These are phyloP conservation scores for Lithophane ornitopus DNA, from an alignment of 2,888 invertebrate species.

Conservation along the genomic window DNA sequence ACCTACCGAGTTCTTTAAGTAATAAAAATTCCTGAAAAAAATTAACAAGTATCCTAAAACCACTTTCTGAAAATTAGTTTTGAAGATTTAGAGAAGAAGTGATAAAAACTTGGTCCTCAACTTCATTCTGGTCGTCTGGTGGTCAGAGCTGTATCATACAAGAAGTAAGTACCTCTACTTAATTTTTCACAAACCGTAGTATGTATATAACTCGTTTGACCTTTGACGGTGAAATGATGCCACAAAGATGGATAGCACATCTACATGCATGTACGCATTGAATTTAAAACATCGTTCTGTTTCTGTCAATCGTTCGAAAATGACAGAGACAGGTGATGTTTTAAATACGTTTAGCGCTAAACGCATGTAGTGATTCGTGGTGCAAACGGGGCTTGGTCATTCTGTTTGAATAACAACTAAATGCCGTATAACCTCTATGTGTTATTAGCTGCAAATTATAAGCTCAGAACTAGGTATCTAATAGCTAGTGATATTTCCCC, in stretches of 20 bases:
- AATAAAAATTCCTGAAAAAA: background rate
- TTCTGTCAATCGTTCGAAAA: too few relatives aligned
- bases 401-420: background rate
- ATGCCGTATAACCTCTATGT: background rate
- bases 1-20: background rate
- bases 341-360: too few relatives aligned
- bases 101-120: too few relatives aligned
- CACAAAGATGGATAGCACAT: background rate
- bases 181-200: background rate
- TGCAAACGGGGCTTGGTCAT: background rate
- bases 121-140: background rate
- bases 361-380: too few relatives aligned
- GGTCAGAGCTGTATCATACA: too few relatives aligned
- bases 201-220: background rate
- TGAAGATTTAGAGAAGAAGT: background rate
- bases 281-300: too few relatives aligned
- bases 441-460: background rate
- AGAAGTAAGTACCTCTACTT: background rate
- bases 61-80: background rate
- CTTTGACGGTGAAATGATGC: background rate
- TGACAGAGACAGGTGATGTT: too few relatives aligned
- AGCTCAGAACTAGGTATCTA: background rate
- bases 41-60: rapidly evolving
- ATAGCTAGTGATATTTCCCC: too few relatives aligned
- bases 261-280: too few relatives aligned